Evolutionary conservation across 1,140 invertebrate genomes (phyloP), one percentile per base, ranked within the genome.

Genomic region (Aphelenchoides fujianensis): DNA sequence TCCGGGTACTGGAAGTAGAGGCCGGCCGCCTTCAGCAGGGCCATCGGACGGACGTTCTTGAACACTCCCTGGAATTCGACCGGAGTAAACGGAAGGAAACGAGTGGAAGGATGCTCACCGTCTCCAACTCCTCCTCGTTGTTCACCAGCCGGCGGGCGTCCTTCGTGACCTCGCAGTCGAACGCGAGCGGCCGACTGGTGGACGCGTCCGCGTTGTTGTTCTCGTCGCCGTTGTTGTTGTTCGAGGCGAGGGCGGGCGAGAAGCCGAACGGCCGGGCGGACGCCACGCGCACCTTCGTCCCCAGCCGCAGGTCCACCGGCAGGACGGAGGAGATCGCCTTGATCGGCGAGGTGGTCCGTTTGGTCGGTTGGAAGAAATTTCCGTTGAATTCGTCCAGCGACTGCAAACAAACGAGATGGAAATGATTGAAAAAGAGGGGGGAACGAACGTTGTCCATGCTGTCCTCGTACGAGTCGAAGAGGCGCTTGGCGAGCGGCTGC

Each of bases 1-100:
- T 59, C 23, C 34, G 55, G 55, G 34, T 59, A 59, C 23, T 59
- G 55, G 34, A 30, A 59, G 34, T 7, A 59, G 19, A 59, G 55
- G 7, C 55, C 55, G 55, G 55, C 55, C 5, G 55, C 5, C 19
- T 59, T 59, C 5, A 59, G 23, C 7, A 59, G 5, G 7, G 23
- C 5, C 5, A 59, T 16, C 55, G 55, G 55, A 59, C 19, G 55
- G 7, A 19, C 55, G 34, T 5, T 59, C 19, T 59, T 59, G 55
- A 23, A 59, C 5, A n/a, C n/a, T n/a, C n/a, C 5, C 5, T 30
- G 23, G 41, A 48, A 48, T 48, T 48, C 23, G 41, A 16, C 23
- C 41, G 41, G 12, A 48, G 41, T 48, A 16, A 48, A 48, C 41
- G 41, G 41, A 16, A 16, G 12, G 12, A 23, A 48, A 48, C 41